Base-by-base conservation (phyloP, 1,140 invertebrate species). In the Lutraria rhynchaena region DNA sequence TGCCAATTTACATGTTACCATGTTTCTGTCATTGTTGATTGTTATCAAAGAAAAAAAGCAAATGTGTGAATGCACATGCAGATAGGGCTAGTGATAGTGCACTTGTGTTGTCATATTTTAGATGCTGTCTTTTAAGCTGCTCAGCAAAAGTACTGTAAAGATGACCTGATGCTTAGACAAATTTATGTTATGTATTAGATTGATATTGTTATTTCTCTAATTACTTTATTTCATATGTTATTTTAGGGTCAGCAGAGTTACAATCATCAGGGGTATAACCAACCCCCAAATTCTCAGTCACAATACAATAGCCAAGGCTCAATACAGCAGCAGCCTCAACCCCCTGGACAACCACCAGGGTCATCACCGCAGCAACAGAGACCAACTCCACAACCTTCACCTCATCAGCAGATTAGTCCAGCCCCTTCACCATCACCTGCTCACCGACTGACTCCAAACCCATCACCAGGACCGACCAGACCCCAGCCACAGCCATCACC, bases 361-460 rank as follows among this genome's bases (percentile, higher is more conserved):
- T 81, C 77, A 61, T 70, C 55, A 51, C 77, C 65, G 31, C 77
- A 81, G 63, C 76, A 80, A 71, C 77, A 81, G 65, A 57, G 77
- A 57, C 77, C 77, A 27, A 81, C 77, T 9, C 77, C 77, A 60
- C 77, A 81, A 70, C 37, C 77, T 11, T 81, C 77, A 60, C 77
- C 77, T 60, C 77, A 81, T 70, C 77, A 70, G 19, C 67, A 67
- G 33, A 57, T 77, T 22, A 81, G 77, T 51, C 77, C 77, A 53
- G 77, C 57, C 29, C 77, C 75, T 24, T 69, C 61, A 19, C 75
- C 77, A 53, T 80, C 77, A 37, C 65, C 77, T 27, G 65, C 55
- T 44, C 63, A 70, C 29, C 46, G 57, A 22, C 33, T 70, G 29
- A 55, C 49, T n/a, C 77, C 63, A 19, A 69, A 80, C 53, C 77